Evolutionary conservation across 2,888 invertebrate genomes (phyloP).

Genomic region (Parnassius apollo): DNA sequence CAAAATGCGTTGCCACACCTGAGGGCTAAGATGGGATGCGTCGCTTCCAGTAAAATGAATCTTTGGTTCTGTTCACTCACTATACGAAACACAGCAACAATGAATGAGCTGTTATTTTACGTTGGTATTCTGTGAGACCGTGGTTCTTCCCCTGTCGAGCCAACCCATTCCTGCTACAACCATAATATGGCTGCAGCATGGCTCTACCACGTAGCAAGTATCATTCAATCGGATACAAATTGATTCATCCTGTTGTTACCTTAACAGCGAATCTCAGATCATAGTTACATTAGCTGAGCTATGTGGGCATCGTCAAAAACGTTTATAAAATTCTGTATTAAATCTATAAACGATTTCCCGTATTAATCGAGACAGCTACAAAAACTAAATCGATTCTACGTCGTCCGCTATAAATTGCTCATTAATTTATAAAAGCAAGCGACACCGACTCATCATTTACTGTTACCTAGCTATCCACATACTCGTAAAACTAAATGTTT

Average conservation of each 20-base stretch:
- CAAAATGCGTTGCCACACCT: no score
- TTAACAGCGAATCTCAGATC: not conserved
- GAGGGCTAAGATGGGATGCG: no score
- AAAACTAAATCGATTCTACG: conserved; percentile 11
- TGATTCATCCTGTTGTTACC: not conserved
- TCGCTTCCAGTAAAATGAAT: no score
- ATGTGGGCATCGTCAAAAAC: not conserved
- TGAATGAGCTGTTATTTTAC: no score
- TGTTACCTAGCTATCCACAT: conserved; percentile 14
- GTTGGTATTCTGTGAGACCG: no score
- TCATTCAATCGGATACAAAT: no score
- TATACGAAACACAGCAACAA: no score
- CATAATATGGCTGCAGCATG: no score
- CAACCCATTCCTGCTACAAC: no score
- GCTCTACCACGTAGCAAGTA: no score
- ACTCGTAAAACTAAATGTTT: conserved; percentile 16
- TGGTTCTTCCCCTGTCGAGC: no score
- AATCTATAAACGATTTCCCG: conserved; percentile 4
- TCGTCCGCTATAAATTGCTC: not conserved
- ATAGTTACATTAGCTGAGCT: not conserved
- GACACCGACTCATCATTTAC: conserved; percentile 4
- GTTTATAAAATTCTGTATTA: conserved; percentile 13
- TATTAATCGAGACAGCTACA: conserved; percentile 3
- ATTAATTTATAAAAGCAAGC: conserved; percentile 5
- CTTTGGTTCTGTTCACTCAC: no score